phyloP scores from a whole-genome alignment of 2,888 invertebrate species.

The Plebejus argus region DNA sequence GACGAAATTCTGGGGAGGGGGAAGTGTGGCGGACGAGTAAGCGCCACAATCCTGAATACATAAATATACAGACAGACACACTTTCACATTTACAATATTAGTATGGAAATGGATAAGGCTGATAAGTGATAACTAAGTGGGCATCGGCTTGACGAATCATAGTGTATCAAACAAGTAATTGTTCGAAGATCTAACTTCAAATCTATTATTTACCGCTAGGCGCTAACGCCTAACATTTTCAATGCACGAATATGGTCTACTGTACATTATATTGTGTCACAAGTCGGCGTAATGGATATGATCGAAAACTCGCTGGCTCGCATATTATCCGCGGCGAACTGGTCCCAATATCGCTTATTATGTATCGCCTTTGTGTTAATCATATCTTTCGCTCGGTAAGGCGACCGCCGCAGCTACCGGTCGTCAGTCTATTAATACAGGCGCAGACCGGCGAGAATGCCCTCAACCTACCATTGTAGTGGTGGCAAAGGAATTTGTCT shows the following conservation, averaged over 20 bases:
- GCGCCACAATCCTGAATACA: too few species aligned
- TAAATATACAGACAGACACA: too few species aligned
- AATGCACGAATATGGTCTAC: background rate
- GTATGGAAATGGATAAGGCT: too few species aligned
- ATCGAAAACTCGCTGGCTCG: slow-evolving; percentile 67
- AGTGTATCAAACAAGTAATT: too few species aligned
- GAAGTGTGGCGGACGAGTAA: too few species aligned
- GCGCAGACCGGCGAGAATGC: slow-evolving; percentile 65
- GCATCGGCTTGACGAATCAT: background rate
- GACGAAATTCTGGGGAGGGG: too few species aligned
- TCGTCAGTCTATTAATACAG: slow-evolving; percentile 76
- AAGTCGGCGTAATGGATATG: slow-evolving; percentile 59
- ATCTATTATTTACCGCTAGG: too few species aligned
- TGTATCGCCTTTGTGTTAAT: slow-evolving; percentile 78
- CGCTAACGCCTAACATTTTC: too few species aligned
- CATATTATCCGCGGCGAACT: slow-evolving; percentile 69
- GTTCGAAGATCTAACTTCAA: background rate
- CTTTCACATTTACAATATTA: too few species aligned
- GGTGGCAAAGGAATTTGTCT: slow-evolving; percentile 78
- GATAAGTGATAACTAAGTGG: too few species aligned
- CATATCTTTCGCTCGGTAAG: slow-evolving; percentile 76
- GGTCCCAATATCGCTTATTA: slow-evolving; percentile 78
- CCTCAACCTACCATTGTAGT: slow-evolving; percentile 76
- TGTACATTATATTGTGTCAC: background rate
- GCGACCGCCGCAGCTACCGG: slow-evolving; percentile 71